Base-by-base conservation (phyloP, 92 coral and sea anemone genomes). In the Epizoanthus rinbou region DNA sequence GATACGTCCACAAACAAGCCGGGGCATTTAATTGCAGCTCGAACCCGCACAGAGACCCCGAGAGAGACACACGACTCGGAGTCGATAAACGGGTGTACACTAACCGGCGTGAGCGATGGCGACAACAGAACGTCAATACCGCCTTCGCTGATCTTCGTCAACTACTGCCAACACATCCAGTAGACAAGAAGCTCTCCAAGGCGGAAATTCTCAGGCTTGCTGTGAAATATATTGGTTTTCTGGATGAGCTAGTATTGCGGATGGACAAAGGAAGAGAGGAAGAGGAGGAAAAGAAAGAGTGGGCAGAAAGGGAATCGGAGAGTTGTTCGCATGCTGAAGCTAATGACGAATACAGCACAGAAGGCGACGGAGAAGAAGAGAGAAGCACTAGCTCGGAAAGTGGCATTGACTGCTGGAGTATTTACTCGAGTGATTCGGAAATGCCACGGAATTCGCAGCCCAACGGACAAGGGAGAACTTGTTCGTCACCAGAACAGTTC, bases 181-280 rank as follows among this genome's bases (percentile, higher is more conserved):
- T 62, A 0, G 87, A 87, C 75, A 87, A 83, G 68, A 87, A 87
- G 57, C 90, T 87, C 83, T 83, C 90, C 3, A 87, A 87, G 41
- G 80, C 87, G 45, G 84, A 87, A 57, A 82, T 87, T 15, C 59
- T 87, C 22, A 73, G 84, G 69, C 84, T 74, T n/a, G 90, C 90
- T 25, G 90, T 87, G 54, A 82, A 76, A 60, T 87, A 87, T 22
- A 87, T 87, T 57, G 80, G 69, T 14, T 57, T 87, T 21, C 57
- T 87, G 68, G 81, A 76, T 22, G 82, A 69, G 18, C 50, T 78
- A 5, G 23, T 78, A 60, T 23, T 39, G 71, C 66, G 71, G 37
- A 78, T 63, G 82, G 82, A 14, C 16, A 78, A 45, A 21, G 82
- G 22, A 8, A n/a, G 14, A 21, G 69, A 21, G 17, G 2, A 19